phyloP scores from a whole-genome alignment of 2,113 vertebrate genomes.

The Thryonomys swinderianus region DNA sequence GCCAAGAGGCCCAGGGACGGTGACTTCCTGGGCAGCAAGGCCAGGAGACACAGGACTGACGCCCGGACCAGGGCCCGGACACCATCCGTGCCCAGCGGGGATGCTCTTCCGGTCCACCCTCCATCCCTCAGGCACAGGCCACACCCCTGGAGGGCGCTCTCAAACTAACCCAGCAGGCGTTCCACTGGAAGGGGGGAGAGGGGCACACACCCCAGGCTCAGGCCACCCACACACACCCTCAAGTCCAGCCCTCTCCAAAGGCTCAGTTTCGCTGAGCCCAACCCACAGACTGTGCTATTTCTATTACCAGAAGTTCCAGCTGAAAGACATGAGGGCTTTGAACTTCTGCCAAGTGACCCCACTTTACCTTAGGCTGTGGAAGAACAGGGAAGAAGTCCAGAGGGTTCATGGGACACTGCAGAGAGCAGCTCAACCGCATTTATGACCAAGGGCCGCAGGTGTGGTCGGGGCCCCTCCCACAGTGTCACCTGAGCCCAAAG shows the following conservation, averaged over 20 bases:
- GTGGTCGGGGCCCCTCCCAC: not conserved
- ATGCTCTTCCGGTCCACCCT: fast-evolving
- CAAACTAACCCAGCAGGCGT: not conserved
- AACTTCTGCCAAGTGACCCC: not conserved
- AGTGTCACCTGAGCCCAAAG: fast-evolving
- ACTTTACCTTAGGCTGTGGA: not conserved
- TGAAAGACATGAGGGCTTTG: fast-evolving
- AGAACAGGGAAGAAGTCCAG: not conserved
- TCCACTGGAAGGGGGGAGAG: not conserved
- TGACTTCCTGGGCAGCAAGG: too few relatives aligned
- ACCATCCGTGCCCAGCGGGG: too few relatives aligned
- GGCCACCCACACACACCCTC: not conserved
- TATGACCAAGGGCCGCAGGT: fast-evolving
- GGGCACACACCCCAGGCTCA: not conserved
- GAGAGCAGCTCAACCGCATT: not conserved
- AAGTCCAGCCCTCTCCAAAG: not conserved
- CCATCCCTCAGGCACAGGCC: not conserved
- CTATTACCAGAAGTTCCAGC: not conserved
- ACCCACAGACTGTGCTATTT: fast-evolving
- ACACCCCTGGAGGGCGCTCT: not conserved
- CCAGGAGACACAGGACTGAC: too few relatives aligned
- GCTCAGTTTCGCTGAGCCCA: not conserved
- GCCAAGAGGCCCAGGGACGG: not conserved
- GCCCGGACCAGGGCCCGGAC: not conserved
- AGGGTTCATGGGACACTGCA: fast-evolving